Evolutionary conservation across 1,140 invertebrate species (phyloP), one percentile per base, ranked within the genome.

Genomic region (Sinonovacula constricta): DNA sequence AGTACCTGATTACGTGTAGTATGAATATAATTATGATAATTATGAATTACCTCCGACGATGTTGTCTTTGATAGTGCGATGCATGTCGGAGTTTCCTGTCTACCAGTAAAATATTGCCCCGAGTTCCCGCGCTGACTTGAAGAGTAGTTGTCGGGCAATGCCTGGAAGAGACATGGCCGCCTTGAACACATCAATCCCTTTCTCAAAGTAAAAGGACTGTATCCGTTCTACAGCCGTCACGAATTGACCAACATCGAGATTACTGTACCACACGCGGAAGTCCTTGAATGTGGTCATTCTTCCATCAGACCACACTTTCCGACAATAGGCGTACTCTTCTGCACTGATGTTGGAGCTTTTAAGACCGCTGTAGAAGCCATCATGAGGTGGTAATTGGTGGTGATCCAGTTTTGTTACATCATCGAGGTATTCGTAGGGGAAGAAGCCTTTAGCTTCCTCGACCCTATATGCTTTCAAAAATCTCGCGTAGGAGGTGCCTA

Each of bases 361-460:
- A 18, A 85, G 36, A 1, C 15, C 26, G 36, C 75, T 80, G 33
- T 54, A 78, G 45, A 85, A 85, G 3, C 69, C 71, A 18, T 54
- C 49, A 7, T 70, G 49, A 0, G 69, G 36, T 14, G 70, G 77
- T 1, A 81, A 59, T 0, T 2, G 0, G n/a, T 45, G 51, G 12
- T n/a, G n/a, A 0, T 80, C 51, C 36, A 83, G 56, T 70, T 72
- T 45, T 5, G 63, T 36, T 2, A 76, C 22, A 45, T 26, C n/a
- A 28, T 74, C 60, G 22, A 83, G 74, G 57, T 51, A 78, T 70
- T 84, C 78, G 45, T 86, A 83, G 0, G 83, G 81, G 36, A 83
- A 82, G n/a, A n/a, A n/a, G n/a, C n/a, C n/a, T n/a, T n/a, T n/a
- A n/a, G n/a, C n/a, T n/a, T n/a, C n/a, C n/a, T 54, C 65, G 77